Base-by-base conservation (phyloP, 2,888 invertebrate genomes). In the Venusia cambrica region DNA sequence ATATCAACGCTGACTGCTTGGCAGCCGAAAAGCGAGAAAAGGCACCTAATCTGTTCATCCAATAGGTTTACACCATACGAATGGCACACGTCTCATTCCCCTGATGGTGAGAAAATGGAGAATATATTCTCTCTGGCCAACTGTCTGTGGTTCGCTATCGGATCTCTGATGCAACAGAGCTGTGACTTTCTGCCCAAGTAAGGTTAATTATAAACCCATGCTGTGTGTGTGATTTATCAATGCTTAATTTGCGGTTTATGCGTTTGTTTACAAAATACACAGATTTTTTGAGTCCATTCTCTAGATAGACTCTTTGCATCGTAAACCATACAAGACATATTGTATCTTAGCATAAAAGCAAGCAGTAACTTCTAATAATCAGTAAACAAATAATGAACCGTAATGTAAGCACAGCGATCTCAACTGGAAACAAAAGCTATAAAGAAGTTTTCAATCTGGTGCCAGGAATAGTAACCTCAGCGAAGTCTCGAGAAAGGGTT, bases 131-230 rank as follows among this genome's bases (percentile, higher is more conserved):
- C 94, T 39, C 87, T 94, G 73, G 90, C 94, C 87, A 98, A 97
- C 90, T 96, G 97, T 87, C 92, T 98, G 89, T 99, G 98, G 98
- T 98, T 98, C 87, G 96, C 97, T 56, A 96, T 97, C 58, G 96
- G 96, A 62, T 96, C 96, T 22, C 90, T 97, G 60, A 96, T 97
- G 94, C 97, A 97, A 76, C 97, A 97, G 88, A 97, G 97, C 74
- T 97, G 96, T 88, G 97, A 97, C 87, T 95, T 97, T 87, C 89
- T 97, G 60, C 97, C 97, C 80, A 96, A 95, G 96, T 96, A 93
- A 92, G 92, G 87, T 47, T 62, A 58, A 57, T 27, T 41, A 55
- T 42, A 55, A 52, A 53, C 48, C 51, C 48, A 50, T 55, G 5
- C 30, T 21, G 49, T 49, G 38, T 49, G 10, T 37, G 17, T 38